phyloP scores from a whole-genome alignment of 2,888 invertebrate species.

The Melanophora roralis region DNA sequence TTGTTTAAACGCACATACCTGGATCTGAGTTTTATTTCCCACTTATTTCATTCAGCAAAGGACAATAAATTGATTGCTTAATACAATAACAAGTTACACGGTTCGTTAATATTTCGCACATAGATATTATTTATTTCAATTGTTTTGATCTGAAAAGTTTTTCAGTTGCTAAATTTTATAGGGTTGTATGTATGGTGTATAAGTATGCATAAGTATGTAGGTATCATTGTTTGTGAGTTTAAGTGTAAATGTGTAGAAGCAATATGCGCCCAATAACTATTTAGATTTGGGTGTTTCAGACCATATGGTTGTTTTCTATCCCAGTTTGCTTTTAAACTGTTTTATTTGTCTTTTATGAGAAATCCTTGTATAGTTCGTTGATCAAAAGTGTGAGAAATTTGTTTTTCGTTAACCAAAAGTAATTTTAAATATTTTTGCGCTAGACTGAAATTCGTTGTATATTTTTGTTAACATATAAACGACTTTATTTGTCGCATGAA shows the following conservation, averaged over 20 bases:
- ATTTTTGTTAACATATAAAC: too few species aligned
- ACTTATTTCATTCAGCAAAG: neutral
- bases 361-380: constrained; percentile 33
- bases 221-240: too few species aligned
- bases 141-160: constrained; percentile 21
- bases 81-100: constrained; percentile 62
- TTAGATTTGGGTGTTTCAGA: constrained; percentile 3
- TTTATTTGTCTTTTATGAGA: neutral
- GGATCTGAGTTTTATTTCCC: neutral
- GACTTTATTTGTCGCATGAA: too few species aligned
- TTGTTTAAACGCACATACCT: constrained; percentile 6
- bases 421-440: neutral
- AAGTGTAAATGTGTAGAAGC: too few species aligned
- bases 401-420: constrained; percentile 3
- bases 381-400: constrained; percentile 34
- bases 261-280: neutral
- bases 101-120: constrained; percentile 60
- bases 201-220: too few species aligned
- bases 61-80: constrained; percentile 60
- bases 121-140: constrained; percentile 33
- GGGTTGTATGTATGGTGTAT: neutral
- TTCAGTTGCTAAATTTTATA: constrained; percentile 45
- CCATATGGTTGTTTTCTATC: constrained; percentile 19
- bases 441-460: too few species aligned
- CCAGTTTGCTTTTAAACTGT: neutral